Base-by-base conservation (phyloP, 2,888 invertebrate species). In the Pammene fasciana region DNA sequence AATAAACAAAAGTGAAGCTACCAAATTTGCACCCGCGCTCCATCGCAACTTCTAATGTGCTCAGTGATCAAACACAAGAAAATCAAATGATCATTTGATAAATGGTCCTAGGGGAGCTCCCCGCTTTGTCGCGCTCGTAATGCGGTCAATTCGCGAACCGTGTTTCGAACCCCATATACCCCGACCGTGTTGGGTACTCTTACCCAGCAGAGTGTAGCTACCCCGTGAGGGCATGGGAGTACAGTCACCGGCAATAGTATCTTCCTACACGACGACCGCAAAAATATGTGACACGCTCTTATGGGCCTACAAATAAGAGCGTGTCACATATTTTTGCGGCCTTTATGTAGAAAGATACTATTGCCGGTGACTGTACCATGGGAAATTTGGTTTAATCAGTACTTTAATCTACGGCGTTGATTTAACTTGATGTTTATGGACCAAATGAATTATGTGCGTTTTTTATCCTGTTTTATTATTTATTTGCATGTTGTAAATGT, bases 81-180 rank as follows among this genome's bases (percentile, higher is more conserved):
- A 93, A 93, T 93, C 92, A 93, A 93, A 93, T 91, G 93, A 93
- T 93, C 90, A 93, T 93, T 93, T 93, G 93, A 93, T 93, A 92
- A 93, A 93, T 93, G 86, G 90, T 88, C 88, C 86, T 86, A 75
- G 79, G 83, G 87, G 88, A 83, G 71, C 50, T 73, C 73, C 79
- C 80, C 75, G 79, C 79, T 77, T 77, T 78, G 78, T 77, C 79
- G 81, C 82, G 81, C 86, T 81, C 80, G 86, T 90, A 89, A 90
- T 89, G 90, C 86, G 91, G 91, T 90, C 90, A 90, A 83, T 79
- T 82, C 74, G 79, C 80, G 75, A 65, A 67, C 70, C 71, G 55
- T 55, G 38, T n/a, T 4, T 14, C 34, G 64, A n/a, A 59, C 59
- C 59, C 59, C 45, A 54, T 34, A 3, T 34, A 45, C 59, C 43